A percentile compares a stretch with the other conserved stretches of the same genome.
phyloP scores from a whole-genome alignment of 2,797 vertebrate species.

The Calcarius lapponicus region DNA sequence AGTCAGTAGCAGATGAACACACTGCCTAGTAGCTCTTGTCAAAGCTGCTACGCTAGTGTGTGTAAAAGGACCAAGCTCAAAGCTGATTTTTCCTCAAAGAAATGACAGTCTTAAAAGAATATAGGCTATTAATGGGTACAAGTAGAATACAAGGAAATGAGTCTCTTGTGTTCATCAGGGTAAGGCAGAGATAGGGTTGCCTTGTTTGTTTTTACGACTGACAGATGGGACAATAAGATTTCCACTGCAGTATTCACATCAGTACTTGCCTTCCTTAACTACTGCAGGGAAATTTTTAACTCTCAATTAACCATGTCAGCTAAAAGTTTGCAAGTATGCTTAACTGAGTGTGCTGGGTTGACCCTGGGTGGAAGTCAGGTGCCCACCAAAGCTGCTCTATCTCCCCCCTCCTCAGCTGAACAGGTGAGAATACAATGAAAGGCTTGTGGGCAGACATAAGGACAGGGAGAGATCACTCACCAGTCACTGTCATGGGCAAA shows the following conservation, averaged over 20 bases:
- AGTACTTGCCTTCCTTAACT: neutral
- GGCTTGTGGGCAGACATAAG: fast-evolving
- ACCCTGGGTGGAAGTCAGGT: neutral
- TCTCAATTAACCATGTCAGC: neutral
- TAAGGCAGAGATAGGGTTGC: neutral
- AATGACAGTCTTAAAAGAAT: neutral
- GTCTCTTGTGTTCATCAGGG: neutral
- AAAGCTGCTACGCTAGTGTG: neutral
- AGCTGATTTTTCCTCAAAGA: neutral
- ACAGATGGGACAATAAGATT: neutral
- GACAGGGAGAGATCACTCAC: neutral
- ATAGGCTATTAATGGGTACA: neutral
- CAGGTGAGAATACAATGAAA: neutral
- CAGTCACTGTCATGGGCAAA: neutral
- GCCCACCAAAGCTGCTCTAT: neutral
- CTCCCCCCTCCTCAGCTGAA: neutral
- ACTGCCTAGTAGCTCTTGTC: neutral
- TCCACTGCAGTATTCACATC: neutral
- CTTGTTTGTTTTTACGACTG: slow-evolving; percentile 4
- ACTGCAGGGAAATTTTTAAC: neutral
- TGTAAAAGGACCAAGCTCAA: neutral
- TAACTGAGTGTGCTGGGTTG: neutral
- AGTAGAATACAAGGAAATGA: slow-evolving; percentile 10
- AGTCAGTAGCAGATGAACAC: neutral
- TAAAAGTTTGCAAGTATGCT: neutral